Evolutionary conservation across 2,113 vertebrate species (phyloP), one percentile per base, ranked within the genome.

Genomic region (Amblyornis subalaris): DNA sequence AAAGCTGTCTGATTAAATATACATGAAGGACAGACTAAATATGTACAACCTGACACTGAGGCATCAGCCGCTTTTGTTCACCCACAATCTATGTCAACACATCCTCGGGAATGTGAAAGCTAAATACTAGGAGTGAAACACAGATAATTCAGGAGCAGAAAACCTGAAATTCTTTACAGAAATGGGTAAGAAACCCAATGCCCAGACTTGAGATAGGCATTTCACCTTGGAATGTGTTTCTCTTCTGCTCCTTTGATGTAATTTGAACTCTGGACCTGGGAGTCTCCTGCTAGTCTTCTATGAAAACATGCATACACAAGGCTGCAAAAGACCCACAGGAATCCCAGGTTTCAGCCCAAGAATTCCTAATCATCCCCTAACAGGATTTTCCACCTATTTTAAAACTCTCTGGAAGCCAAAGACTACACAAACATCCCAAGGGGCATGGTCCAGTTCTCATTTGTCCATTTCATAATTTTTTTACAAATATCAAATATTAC

Each of bases 1-100:
- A 85, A 74, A 76, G 29, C 58, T 29, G 3, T 8, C 16, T 28
- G 25, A 75, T 90, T 84, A 95, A 96, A 95, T 66, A 89, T 66
- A n/a, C 7, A 60, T 60, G 44, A 86, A 67, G 45, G 26, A 31
- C 25, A 36, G n/a, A 14, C 26, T 64, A 35, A 90, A 29, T 38
- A 38, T 0, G 2, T 58, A 35, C 1, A 7, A 28, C 38, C 23
- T 53, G 65, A 33, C 14, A 42, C 25, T 13, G 26, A 77, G 17
- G n/a, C 40, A 53, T n/a, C 38, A 24, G n/a, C 36, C 65, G 74
- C 53, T 76, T 81, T 84, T 77, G 51, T 77, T 88, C 70, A 45
- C 31, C 10, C 10, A 6, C n/a, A 57, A 6, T 60, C 36, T 61
- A 14, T 1, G 2, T 36, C 57, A 75, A 57, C 2, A 25, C 5